Percentiles rank a stretch among this genome's conserved stretches.
Conservation (phyloP, 2,113 vertebrate species). For the Ammodramus savannarum region DNA sequence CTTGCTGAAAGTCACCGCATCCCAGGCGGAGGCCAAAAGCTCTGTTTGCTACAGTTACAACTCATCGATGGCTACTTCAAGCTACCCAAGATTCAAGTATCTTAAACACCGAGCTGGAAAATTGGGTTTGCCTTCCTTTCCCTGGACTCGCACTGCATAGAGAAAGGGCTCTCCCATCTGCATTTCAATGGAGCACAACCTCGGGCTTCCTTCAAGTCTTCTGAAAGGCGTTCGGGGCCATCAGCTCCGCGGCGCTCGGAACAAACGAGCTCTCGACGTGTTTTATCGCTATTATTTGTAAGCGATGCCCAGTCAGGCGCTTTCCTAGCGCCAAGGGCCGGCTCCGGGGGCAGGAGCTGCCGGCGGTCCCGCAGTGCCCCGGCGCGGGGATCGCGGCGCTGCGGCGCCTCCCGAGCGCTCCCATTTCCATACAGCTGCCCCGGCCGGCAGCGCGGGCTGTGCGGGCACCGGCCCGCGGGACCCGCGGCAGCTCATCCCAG, state of each 20-base stretch:
- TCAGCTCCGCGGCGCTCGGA: not conserved
- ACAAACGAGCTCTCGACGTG: not conserved
- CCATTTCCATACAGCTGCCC: not conserved
- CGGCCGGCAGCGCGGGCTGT: not conserved
- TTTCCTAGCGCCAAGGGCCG: not conserved
- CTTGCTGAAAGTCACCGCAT: not conserved
- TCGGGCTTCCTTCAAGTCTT: not conserved
- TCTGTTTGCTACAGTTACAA: not conserved
- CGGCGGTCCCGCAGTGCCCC: not conserved
- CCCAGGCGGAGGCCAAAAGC: fast-evolving
- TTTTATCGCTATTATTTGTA: not conserved
- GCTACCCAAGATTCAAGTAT: not conserved
- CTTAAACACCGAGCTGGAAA: fast-evolving
- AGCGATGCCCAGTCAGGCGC: not conserved
- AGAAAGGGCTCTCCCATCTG: not conserved
- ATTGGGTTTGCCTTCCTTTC: not conserved
- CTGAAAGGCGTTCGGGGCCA: not conserved
- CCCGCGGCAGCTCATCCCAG: not conserved
- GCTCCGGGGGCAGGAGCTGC: not conserved
- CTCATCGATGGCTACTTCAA: fast-evolving
- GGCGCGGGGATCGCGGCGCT: not conserved
- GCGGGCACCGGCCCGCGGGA: not conserved
- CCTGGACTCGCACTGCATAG: fast-evolving
- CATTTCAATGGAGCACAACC: not conserved
- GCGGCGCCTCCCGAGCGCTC: not conserved